phyloP scores from a whole-genome alignment of 2,113 vertebrate genomes.

The Cyanocitta stelleri region DNA sequence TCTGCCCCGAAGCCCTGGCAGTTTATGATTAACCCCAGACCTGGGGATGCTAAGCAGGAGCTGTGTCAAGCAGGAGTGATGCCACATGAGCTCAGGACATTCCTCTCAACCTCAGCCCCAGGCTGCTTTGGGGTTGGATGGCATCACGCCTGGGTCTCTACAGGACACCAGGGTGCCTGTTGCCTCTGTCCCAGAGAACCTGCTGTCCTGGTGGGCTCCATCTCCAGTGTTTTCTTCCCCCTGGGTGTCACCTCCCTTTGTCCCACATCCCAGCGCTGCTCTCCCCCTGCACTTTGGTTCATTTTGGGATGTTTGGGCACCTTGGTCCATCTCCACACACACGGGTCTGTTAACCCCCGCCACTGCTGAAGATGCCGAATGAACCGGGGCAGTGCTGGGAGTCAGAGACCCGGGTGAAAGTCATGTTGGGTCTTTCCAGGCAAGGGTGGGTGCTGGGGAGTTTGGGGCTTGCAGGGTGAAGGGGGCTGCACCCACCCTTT shows the following conservation, averaged over 20 bases:
- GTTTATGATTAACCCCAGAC: background rate
- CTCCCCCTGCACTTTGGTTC: background rate
- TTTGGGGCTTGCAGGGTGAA: background rate
- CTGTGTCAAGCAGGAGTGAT: background rate
- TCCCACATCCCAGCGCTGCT: background rate
- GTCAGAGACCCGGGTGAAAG: background rate
- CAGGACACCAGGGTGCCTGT: background rate
- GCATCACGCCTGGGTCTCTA: background rate
- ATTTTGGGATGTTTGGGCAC: background rate
- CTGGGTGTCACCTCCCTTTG: background rate
- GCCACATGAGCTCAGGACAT: background rate
- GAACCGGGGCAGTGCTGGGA: background rate
- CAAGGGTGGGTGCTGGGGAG: background rate
- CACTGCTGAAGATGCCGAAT: fast-evolving
- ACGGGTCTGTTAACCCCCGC: fast-evolving
- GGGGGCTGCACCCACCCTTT: background rate
- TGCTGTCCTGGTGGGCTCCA: background rate
- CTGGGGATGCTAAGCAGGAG: background rate
- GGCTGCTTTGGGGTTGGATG: background rate
- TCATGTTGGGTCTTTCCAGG: background rate
- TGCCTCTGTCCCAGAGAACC: no score
- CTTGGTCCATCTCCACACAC: no score
- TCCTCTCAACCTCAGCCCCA: background rate
- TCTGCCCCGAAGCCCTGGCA: no score
- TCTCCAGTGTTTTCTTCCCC: background rate